Evolutionary conservation across 2,888 invertebrate species (phyloP).

Genomic region (Himalopsyche tibetana): DNA sequence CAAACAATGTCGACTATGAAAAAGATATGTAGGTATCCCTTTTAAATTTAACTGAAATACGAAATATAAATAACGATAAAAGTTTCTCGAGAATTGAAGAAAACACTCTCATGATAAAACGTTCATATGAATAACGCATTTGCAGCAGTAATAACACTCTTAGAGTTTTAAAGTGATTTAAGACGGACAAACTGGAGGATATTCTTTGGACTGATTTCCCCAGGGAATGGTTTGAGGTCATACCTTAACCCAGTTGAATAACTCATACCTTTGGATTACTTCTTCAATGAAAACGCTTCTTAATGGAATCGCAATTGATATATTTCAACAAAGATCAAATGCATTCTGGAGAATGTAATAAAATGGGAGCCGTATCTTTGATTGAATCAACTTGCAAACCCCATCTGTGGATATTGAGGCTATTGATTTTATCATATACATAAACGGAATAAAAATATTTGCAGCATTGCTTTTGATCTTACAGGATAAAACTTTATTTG

Average conservation of each 20-base stretch:
- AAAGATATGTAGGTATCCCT: neutral
- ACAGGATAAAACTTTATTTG: too few relatives aligned
- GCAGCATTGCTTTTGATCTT: too few relatives aligned
- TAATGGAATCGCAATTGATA: conserved; percentile 7
- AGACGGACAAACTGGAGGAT: conserved; percentile 38
- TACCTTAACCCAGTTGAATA: conserved; percentile 31
- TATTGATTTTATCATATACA: too few relatives aligned
- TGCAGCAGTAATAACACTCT: conserved; percentile 42
- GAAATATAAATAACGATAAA: neutral
- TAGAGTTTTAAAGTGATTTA: conserved; percentile 52
- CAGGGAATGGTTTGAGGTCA: conserved; percentile 38
- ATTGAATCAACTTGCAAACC: too few relatives aligned
- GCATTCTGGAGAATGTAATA: neutral
- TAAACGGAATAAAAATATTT: too few relatives aligned
- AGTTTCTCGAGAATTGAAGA: conserved; percentile 34
- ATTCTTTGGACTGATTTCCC: conserved; percentile 27
- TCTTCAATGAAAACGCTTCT: neutral
- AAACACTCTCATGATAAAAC: conserved; percentile 31
- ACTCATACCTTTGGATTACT: neutral
- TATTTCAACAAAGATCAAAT: conserved; percentile 5
- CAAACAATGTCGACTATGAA: neutral
- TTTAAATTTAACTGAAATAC: neutral
- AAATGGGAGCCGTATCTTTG: too few relatives aligned
- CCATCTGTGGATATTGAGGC: too few relatives aligned
- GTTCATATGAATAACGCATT: conserved; percentile 39